Percentiles rank a stretch among this genome's conserved stretches.
Evolutionary conservation across 2,113 vertebrate species (phyloP).

Genomic region (Leucopternis melanops): DNA sequence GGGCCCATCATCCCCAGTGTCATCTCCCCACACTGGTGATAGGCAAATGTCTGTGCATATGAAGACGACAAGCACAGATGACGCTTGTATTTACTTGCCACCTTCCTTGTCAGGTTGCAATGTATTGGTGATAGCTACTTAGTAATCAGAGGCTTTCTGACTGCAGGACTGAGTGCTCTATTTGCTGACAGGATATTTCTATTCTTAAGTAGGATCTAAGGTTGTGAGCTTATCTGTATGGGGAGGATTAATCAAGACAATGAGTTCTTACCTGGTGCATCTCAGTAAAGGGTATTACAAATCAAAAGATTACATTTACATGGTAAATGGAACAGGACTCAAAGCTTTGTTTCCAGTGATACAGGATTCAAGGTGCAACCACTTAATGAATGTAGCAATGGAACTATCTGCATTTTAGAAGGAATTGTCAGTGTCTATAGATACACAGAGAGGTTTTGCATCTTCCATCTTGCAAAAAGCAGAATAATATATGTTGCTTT

Average conservation of each 20-base stretch:
- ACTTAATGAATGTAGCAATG: accelerated
- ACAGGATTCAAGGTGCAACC: background rate
- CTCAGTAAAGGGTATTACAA: background rate
- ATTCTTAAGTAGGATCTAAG: background rate
- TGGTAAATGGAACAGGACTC: background rate
- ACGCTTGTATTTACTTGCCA: accelerated
- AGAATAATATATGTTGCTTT: background rate
- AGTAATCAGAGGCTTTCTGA: background rate
- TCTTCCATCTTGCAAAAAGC: background rate
- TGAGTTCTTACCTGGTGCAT: background rate
- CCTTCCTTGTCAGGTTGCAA: background rate
- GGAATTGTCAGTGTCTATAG: accelerated
- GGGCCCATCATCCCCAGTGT: accelerated
- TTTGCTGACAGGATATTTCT: background rate
- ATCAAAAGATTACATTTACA: background rate
- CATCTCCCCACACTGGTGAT: background rate
- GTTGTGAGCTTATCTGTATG: background rate
- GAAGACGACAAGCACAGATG: background rate
- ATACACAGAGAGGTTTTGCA: background rate
- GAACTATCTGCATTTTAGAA: background rate
- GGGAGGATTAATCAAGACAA: background rate
- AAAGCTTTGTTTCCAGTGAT: background rate
- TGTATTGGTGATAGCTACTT: background rate
- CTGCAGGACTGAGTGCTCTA: background rate
- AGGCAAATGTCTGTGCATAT: accelerated